Percentiles rank a stretch among this genome's conserved stretches.
These are phyloP conservation scores for Rostratula benghalensis DNA, from an alignment of 2,113 vertebrate species.

Conservation along the genomic window DNA sequence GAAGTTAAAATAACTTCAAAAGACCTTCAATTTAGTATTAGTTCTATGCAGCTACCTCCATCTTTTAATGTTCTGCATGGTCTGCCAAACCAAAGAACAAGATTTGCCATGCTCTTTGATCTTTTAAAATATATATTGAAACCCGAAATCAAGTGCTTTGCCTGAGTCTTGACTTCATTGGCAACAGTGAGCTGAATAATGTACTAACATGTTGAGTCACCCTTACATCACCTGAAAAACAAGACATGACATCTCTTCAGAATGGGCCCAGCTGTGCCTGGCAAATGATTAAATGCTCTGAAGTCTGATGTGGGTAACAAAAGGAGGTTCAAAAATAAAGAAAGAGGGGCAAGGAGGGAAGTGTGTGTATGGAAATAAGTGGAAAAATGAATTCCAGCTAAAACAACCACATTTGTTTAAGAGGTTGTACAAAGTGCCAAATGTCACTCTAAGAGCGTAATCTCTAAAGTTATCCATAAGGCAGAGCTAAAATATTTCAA, in stretches of 20 bases:
- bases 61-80: not conserved
- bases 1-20: constrained; percentile 33
- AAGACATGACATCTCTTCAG: not conserved
- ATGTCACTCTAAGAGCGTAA: not conserved
- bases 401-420: constrained; percentile 39
- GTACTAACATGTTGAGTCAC: not conserved
- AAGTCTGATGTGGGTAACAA: constrained; percentile 26
- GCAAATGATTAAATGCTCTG: constrained; percentile 26
- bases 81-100: not conserved
- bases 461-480: constrained; percentile 37
- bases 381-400: constrained; percentile 12
- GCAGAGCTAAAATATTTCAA: constrained; percentile 39
- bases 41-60: not conserved
- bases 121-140: not conserved
- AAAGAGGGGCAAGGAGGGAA: not conserved
- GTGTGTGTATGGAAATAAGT: not conserved
- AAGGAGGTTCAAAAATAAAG: constrained; percentile 19
- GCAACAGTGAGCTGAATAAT: not conserved
- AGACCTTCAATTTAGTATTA: not conserved
- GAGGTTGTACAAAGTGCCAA: not conserved
- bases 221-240: not conserved
- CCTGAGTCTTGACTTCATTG: not conserved
- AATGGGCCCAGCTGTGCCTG: not conserved
- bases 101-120: constrained; percentile 27
- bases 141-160: not conserved